A percentile compares a stretch with the other conserved stretches of the same genome.
Evolutionary conservation across 2,113 vertebrate species (phyloP).

Genomic region (Oceanites oceanicus): DNA sequence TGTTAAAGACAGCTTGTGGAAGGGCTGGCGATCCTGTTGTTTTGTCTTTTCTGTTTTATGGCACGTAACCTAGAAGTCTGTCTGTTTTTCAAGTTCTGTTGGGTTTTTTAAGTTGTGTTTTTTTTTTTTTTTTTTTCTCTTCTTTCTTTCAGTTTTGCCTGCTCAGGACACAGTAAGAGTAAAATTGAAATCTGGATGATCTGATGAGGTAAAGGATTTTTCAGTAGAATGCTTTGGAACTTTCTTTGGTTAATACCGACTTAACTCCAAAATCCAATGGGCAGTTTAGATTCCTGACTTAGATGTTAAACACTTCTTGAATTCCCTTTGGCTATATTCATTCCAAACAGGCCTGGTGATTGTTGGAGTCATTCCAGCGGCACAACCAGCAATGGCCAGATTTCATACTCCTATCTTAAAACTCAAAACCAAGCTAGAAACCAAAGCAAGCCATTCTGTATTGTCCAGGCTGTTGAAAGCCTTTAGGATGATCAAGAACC

Average conservation of each 20-base stretch:
- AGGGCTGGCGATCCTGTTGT: neutral
- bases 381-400: neutral
- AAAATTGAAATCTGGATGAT: neutral
- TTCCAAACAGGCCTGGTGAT: neutral
- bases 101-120: neutral
- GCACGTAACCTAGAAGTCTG: neutral
- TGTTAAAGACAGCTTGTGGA: neutral
- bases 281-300: neutral
- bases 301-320: neutral
- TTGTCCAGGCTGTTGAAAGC: neutral
- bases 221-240: neutral
- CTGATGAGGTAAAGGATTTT: neutral
- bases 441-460: neutral
- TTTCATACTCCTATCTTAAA: neutral
- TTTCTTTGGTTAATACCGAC: neutral
- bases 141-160: neutral
- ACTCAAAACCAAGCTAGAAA: neutral
- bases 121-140: too few relatives aligned
- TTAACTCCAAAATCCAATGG: neutral
- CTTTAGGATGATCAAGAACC: neutral
- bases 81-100: neutral
- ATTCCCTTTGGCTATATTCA: neutral
- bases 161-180: neutral
- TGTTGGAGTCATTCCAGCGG: neutral
- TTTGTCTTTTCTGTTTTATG: neutral